Conservation (phyloP, 2,113 vertebrate genomes). For the Mixornis gularis region DNA sequence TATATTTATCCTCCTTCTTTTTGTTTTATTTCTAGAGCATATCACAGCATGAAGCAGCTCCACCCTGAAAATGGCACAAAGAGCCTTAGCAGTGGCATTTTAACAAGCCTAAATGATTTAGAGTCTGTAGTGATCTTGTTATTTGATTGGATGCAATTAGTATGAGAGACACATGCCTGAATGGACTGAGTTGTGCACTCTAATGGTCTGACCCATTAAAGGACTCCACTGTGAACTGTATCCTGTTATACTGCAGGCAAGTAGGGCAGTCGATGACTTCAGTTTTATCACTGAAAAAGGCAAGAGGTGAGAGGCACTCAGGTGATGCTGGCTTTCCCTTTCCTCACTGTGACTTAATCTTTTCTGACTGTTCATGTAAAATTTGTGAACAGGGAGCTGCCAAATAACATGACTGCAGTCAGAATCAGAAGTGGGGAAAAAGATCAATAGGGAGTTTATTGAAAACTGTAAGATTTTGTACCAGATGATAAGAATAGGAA, state of each 20-base stretch:
- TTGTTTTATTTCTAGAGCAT: slow-evolving; percentile 27
- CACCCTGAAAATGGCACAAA: slow-evolving; percentile 25
- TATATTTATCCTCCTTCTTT: background rate
- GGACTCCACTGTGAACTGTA: background rate
- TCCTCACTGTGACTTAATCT: background rate
- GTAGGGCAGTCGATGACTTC: slow-evolving; percentile 35
- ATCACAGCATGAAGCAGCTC: slow-evolving; percentile 17
- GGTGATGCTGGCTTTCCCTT: background rate
- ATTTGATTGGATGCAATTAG: slow-evolving; percentile 64
- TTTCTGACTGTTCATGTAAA: background rate
- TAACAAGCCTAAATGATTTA: slow-evolving; percentile 61
- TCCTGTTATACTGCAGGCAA: background rate
- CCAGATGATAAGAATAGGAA: background rate
- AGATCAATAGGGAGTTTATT: background rate
- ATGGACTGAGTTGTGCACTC: slow-evolving; percentile 17
- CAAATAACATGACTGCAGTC: background rate
- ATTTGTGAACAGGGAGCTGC: background rate
- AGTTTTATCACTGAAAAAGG: background rate
- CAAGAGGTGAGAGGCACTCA: background rate
- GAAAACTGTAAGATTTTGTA: background rate
- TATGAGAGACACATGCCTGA: slow-evolving; percentile 34
- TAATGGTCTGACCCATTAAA: slow-evolving; percentile 10
- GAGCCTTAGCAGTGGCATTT: slow-evolving; percentile 35
- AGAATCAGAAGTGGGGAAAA: background rate
- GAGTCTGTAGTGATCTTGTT: background rate